Evolutionary conservation across 2,113 vertebrate species (phyloP), one percentile per base, ranked within the genome.

Genomic region (Myxocyprinus asiaticus): DNA sequence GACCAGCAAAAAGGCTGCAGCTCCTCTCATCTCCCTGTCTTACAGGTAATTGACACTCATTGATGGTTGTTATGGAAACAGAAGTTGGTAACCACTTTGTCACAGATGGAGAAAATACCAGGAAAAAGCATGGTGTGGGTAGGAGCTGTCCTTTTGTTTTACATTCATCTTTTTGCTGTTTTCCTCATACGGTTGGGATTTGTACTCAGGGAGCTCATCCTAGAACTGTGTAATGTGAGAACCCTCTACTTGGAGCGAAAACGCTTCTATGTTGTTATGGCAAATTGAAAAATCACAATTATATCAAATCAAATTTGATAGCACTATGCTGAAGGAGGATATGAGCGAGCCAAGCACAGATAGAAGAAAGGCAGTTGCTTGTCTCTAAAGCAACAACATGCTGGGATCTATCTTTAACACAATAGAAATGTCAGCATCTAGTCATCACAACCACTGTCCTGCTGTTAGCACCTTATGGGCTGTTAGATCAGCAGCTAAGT

Each of bases 31-130:
- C 69, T 82, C 73, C 59, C 43, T 33, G 22, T 33, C 22, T 64
- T 79, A 70, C 64, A 65, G 68, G 71, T 70, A 74, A 79, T 76
- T 51, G 9, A 69, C 66, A 66, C 67, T 73, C 67, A 70, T 48
- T 45, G 56, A 43, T 61, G 62, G 67, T 82, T 81, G 71, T 71
- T 83, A 83, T 83, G 62, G 67, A 82, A 82, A 78, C 83, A 72
- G 80, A 66, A 81, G 53, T 44, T 50, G 72, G 43, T 66, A 65
- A 56, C 59, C 59, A 65, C 44, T 76, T 76, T 76, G 48, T 68
- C 48, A 81, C 44, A 71, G 68, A 56, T 81, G 67, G 55, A 81
- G 74, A 77, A 66, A 55, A 74, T 5, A 61, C 55, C 42, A 80
- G 48, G 47, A 71, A 67, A 75, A 80, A 50, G 44, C 63, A 8